These are phyloP conservation scores for Drosophila meridiana DNA, from an alignment of 2,888 invertebrate species.

Conservation along the genomic window DNA sequence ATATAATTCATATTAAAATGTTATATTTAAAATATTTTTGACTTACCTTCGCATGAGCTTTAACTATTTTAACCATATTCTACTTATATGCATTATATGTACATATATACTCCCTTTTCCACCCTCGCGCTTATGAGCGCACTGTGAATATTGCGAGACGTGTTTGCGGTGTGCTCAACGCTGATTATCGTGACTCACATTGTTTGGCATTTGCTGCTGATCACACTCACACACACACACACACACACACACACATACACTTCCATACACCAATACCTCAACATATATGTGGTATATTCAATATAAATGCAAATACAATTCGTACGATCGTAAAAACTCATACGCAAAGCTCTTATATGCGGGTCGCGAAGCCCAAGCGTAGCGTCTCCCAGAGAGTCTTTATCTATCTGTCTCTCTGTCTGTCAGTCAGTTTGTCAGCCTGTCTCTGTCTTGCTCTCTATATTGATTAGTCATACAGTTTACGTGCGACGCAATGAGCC, in stretches of 20 bases:
- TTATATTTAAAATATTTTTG: no score
- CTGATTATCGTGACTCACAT: slow-evolving; percentile 80
- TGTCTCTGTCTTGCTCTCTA: slow-evolving; percentile 33
- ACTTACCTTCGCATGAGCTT: no score
- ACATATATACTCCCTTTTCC: slow-evolving; percentile 1
- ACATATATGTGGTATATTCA: slow-evolving; percentile 28
- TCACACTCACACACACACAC: slow-evolving; percentile 39
- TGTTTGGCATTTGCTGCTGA: slow-evolving; percentile 73
- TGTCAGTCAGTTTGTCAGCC: neutral
- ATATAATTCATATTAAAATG: no score
- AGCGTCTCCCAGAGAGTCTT: slow-evolving; percentile 48
- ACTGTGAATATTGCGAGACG: slow-evolving; percentile 52
- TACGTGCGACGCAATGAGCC: slow-evolving; percentile 56
- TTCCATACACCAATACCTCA: slow-evolving; percentile 14
- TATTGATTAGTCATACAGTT: slow-evolving; percentile 63
- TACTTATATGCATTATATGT: neutral
- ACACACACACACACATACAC: slow-evolving; percentile 32
- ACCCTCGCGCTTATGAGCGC: slow-evolving; percentile 39
- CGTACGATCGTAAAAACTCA: slow-evolving; percentile 43
- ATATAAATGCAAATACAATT: slow-evolving; percentile 64
- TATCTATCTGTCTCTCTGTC: slow-evolving; percentile 11
- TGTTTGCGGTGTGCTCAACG: slow-evolving; percentile 68
- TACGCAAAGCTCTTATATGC: slow-evolving; percentile 35
- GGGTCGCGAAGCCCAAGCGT: slow-evolving; percentile 49
- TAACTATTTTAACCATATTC: no score